Evolutionary conservation across 2,113 vertebrate species (phyloP), one percentile per base, ranked within the genome.

Genomic region (Edolisoma coerulescens): DNA sequence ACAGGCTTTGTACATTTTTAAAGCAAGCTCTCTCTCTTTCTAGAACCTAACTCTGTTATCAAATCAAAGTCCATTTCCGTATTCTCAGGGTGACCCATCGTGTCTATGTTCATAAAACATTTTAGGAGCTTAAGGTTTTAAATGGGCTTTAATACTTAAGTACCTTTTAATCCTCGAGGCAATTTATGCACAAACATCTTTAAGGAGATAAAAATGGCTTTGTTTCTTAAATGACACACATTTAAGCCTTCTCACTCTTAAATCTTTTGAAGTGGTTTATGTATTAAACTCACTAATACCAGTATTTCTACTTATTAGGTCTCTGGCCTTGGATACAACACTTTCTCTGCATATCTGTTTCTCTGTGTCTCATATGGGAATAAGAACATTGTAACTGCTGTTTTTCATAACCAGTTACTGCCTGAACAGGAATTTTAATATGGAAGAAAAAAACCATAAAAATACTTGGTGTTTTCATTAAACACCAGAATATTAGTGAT

Each of bases 121-220:
- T 93, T 89, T 71, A 89, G 37, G 19, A 89, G 64, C 65, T 92
- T 82, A 93, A 89, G 30, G 52, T 59, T 91, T 91, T 91, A 94
- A 63, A 82, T 1, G 5, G 32, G 27, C 3, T 85, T 97, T 94
- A 85, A 44, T 64, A 65, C 44, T 89, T 94, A 84, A 87, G 13
- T 33, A 91, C 14, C 19, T 85, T 93, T 91, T 95, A 96, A 91
- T 96, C 82, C 57, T 47, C 42, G 26, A 91, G 83, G 39, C 57
- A 94, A 76, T 87, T 90, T 83, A 83, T 91, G 65, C 78, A 87
- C 35, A 88, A 94, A 83, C 37, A 87, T 79, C n/a, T 91, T 69
- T 85, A 79, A 87, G 84, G 70, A 91, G 65, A 91, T 87, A 78
- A 88, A 90, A 83, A 93, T 49, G 33, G 19, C 44, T 83, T 94